Evolutionary conservation across 2,797 vertebrate genomes (phyloP).

Genomic region (Melanotaenia pygmaea): DNA sequence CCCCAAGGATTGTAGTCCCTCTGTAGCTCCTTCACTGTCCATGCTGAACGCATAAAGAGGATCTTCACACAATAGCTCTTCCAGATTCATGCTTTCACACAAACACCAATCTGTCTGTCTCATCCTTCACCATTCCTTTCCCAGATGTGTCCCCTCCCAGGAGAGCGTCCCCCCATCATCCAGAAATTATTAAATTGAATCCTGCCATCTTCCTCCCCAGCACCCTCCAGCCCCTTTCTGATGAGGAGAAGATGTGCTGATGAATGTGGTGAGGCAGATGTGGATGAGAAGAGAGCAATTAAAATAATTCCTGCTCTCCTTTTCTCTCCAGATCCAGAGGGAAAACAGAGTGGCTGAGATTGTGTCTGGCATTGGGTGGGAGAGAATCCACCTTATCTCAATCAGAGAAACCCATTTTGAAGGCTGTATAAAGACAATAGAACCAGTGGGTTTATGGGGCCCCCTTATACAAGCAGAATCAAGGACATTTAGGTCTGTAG

Average conservation of each 20-base stretch:
- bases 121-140: conserved; percentile 57
- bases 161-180: conserved; percentile 43
- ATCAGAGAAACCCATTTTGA: conserved; percentile 68
- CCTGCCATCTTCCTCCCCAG: conserved; percentile 17
- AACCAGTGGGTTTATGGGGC: conserved; percentile 34
- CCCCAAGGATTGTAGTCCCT: conserved; percentile 57
- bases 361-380: conserved; percentile 58
- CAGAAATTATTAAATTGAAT: conserved; percentile 67
- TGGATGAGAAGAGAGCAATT: conserved; percentile 78
- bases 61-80: conserved; percentile 5
- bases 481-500: conserved; percentile 40
- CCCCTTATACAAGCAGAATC: conserved; percentile 34
- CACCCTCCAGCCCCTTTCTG: conserved; percentile 47
- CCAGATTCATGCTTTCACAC: conserved; percentile 28
- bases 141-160: conserved; percentile 65
- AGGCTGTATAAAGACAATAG: conserved; percentile 64
- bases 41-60: conserved; percentile 14
- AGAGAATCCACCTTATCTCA: conserved; percentile 60
- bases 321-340: conserved; percentile 67
- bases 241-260: conserved; percentile 54
- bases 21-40: conserved; percentile 24
- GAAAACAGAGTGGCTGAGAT: conserved; percentile 62
- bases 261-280: conserved; percentile 71
- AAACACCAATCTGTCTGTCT: conserved; percentile 54
- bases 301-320: conserved; percentile 68